phyloP scores from a whole-genome alignment of 1,140 invertebrate species.

The Zaprionus ghesquierei region DNA sequence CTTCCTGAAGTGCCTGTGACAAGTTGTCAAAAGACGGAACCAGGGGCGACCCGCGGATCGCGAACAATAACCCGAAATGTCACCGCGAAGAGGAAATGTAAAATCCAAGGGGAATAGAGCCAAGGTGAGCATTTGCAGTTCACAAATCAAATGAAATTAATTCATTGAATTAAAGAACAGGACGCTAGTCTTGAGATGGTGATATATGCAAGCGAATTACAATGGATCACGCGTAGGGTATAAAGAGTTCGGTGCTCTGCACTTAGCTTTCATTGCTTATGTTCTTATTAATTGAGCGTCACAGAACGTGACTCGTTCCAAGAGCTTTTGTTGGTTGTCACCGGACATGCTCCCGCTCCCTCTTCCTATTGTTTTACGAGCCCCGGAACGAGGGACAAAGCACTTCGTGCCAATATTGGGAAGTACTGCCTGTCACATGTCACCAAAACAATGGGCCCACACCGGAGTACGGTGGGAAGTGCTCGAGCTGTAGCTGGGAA shows the following conservation, averaged over 20 bases:
- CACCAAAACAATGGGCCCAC: conserved; percentile 48
- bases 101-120: background rate
- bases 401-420: conserved; percentile 54
- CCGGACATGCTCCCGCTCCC: conserved; percentile 14
- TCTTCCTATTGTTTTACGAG: conserved; percentile 35
- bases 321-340: conserved; percentile 43
- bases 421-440: conserved; percentile 70
- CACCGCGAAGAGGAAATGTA: conserved; percentile 31
- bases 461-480: conserved; percentile 8
- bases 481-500: too few relatives aligned
- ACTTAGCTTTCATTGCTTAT: background rate
- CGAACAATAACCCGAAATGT: conserved; percentile 66
- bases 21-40: conserved; percentile 51
- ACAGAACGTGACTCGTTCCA: conserved; percentile 31
- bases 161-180: background rate
- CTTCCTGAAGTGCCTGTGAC: conserved; percentile 62
- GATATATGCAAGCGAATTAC: background rate
- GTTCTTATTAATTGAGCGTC: conserved; percentile 31
- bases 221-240: conserved; percentile 2
- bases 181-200: background rate
- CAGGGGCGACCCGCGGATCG: conserved; percentile 28
- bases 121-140: conserved; percentile 59
- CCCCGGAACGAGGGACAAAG: conserved; percentile 23
- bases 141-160: background rate
- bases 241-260: background rate